Conservation (phyloP, 2,113 vertebrate species). For the Balaenoptera acutorostrata region DNA sequence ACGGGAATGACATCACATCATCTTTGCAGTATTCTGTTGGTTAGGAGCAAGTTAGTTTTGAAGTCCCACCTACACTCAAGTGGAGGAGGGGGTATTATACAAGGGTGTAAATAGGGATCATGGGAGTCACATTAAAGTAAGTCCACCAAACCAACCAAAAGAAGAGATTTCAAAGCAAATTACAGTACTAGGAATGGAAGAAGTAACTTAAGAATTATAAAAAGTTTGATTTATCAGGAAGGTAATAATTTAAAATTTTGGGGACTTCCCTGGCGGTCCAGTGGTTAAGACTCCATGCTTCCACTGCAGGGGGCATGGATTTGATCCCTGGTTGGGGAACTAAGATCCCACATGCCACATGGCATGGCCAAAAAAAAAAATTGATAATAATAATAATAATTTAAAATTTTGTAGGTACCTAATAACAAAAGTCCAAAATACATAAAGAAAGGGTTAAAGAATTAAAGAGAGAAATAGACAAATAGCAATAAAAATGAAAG, state of each 20-base stretch:
- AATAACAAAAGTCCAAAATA: not conserved
- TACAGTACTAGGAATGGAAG: not conserved
- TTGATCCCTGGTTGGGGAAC: no score
- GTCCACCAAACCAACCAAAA: not conserved
- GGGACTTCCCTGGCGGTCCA: no score
- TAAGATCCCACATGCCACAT: no score
- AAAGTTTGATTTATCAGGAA: not conserved
- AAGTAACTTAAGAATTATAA: not conserved
- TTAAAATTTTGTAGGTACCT: not conserved
- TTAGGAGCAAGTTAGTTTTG: not conserved
- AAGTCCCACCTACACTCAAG: not conserved
- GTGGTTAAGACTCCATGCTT: no score
- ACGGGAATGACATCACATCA: not conserved
- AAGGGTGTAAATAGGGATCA: not conserved
- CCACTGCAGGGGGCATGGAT: no score
- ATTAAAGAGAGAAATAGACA: not conserved
- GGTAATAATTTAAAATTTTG: not conserved
- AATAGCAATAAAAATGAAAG: not conserved
- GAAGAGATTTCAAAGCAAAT: not conserved
- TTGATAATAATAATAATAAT: not conserved
- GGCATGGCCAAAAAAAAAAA: no score
- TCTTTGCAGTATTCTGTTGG: not conserved
- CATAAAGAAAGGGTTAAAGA: not conserved
- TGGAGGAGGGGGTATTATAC: not conserved
- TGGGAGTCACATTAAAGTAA: not conserved